Conservation (phyloP, 1,140 invertebrate genomes). For the Bombus pascuorum region DNA sequence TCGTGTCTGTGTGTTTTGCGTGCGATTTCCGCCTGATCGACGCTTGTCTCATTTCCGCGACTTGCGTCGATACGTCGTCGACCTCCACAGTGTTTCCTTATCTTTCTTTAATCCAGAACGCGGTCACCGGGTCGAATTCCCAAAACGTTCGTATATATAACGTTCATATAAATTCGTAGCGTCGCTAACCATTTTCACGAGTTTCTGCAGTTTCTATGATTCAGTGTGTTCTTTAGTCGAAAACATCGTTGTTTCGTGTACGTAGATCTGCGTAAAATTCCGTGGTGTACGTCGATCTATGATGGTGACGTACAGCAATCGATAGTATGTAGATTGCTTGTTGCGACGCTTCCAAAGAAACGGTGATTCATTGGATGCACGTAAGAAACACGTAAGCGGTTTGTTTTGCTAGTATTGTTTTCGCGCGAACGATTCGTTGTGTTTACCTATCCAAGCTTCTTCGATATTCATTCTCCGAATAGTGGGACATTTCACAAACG, state of each 20-base stretch:
- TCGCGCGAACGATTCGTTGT: background rate
- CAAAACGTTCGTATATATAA: constrained; percentile 2
- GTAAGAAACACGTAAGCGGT: background rate
- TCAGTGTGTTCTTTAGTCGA: background rate
- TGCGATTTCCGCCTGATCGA: constrained; percentile 29
- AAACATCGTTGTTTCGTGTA: background rate
- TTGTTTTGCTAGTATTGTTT: constrained; percentile 25
- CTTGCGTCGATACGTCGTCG: constrained; percentile 20
- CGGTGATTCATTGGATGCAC: constrained; percentile 29
- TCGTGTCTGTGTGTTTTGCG: constrained; percentile 27
- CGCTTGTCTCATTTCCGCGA: constrained; percentile 5
- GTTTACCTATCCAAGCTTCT: background rate
- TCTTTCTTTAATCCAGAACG: constrained; percentile 16
- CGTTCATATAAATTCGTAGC: constrained; percentile 1
- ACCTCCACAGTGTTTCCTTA: constrained; percentile 21
- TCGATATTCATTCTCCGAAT: background rate
- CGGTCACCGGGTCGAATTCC: constrained; percentile 53
- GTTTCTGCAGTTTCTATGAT: background rate
- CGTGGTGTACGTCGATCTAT: background rate
- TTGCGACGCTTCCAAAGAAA: background rate
- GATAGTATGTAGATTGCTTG: background rate
- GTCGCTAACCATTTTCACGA: no score
- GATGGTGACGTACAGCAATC: background rate
- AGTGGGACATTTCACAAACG: background rate
- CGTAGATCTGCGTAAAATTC: background rate